Evolutionary conservation across 2,888 invertebrate species (phyloP), one percentile per base, ranked within the genome.

Genomic region (Luperina nickerlii): DNA sequence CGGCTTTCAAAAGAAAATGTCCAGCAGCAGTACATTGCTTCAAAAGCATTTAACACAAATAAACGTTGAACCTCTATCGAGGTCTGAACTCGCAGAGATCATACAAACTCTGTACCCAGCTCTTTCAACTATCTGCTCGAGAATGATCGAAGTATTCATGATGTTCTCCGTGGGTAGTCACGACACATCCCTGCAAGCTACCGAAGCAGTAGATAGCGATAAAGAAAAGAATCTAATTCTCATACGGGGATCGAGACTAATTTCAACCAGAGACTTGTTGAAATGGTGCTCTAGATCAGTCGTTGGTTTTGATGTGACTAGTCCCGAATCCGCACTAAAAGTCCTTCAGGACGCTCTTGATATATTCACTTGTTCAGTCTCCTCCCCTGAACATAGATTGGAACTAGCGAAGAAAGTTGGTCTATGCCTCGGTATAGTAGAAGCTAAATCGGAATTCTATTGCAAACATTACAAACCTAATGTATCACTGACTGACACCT

Each of bases 321-420:
- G 98, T 82, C 97, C 97, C 51, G 97, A 97, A 62, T 98, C 98
- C 0, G 98, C 98, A 8, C 92, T 98, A 20, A 98, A 97, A 92
- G 97, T 98, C 1, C 97, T 99, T 68, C 98, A 99, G 96, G 99
- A 99, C 94, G 99, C 99, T 0, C 97, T 99, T 42, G 99, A 99
- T 92, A 98, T 99, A 82, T 99, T 99, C 94, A 98, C 98, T 83
- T 98, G 98, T 75, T 98, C 98, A 45, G 97, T 98, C 51, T 95
- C 98, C 0, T 97, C 97, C n/a, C 95, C 97, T 87, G 97, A 96
- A 78, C 96, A 97, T 74, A 97, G 98, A 92, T 92, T 98, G 74
- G 96, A 97, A 90, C 93, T 98, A 45, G 98, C 98, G 0, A 97
- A 97, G 87, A 97, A 98, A 87, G 98, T 99, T 74, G 98, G 98